These are phyloP conservation scores for Genyomyrus donnyi DNA, from an alignment of 2,113 vertebrate species.

Conservation along the genomic window DNA sequence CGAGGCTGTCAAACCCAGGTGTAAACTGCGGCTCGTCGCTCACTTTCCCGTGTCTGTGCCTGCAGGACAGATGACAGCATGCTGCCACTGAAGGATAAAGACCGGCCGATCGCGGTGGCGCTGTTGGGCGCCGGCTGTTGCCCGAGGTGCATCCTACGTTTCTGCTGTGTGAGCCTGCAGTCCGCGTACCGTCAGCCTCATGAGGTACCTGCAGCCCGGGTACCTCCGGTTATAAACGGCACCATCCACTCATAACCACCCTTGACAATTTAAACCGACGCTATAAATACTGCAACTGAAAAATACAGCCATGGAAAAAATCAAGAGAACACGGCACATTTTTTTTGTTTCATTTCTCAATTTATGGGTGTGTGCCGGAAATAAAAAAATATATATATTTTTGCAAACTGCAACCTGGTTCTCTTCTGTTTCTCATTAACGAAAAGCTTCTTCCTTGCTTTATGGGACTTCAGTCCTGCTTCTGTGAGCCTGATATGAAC, in stretches of 20 bases:
- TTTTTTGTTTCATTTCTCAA: background rate
- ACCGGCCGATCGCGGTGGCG: conserved; percentile 65
- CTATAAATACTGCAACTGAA: background rate
- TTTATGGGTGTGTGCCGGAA: background rate
- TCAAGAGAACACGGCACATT: background rate
- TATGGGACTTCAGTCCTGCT: background rate
- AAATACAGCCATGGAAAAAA: background rate
- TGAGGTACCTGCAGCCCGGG: conserved; percentile 54
- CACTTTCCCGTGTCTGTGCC: background rate
- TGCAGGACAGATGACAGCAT: conserved; percentile 43
- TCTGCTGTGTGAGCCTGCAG: conserved; percentile 75
- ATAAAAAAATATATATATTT: no score
- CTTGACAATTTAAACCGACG: background rate
- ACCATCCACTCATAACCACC: background rate
- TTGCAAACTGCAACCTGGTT: background rate
- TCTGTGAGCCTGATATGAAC: background rate
- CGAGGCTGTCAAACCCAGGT: background rate
- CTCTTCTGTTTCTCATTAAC: background rate
- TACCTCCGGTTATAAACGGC: background rate
- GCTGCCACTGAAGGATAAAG: conserved; percentile 73
- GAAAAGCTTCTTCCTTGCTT: background rate
- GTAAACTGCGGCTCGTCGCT: background rate
- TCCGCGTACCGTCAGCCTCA: conserved; percentile 62
- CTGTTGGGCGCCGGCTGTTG: conserved; percentile 76
- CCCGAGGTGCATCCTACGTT: conserved; percentile 80